Evolutionary conservation across 1,140 invertebrate species (phyloP).

Genomic region (Diploscapter pachys): DNA sequence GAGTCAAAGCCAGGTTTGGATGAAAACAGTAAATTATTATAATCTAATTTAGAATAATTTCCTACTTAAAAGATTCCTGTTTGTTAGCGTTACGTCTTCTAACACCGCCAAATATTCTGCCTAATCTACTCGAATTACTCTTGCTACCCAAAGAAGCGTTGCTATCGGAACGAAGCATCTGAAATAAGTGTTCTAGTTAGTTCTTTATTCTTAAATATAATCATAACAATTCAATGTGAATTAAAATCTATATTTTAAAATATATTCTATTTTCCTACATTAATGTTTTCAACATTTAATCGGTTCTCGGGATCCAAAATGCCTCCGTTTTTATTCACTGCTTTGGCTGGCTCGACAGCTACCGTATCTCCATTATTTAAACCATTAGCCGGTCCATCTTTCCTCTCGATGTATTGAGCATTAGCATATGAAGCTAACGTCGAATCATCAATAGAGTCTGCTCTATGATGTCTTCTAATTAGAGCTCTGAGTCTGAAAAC

Average conservation of each 20-base stretch:
- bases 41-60: no score
- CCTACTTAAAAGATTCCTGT: no score
- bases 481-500: slow-evolving; percentile 44
- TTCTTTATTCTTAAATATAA: slow-evolving; percentile 5
- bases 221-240: not conserved
- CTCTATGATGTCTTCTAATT: slow-evolving; percentile 36
- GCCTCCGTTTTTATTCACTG: slow-evolving; percentile 24
- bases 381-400: slow-evolving; percentile 5
- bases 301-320: slow-evolving; percentile 35
- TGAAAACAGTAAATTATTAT: no score
- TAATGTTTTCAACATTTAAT: slow-evolving; percentile 32
- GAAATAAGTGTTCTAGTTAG: slow-evolving; percentile 11
- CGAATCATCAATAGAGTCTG: no score
- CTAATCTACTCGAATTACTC: slow-evolving; percentile 23
- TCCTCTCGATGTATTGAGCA: not conserved
- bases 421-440: no score
- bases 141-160: slow-evolving; percentile 18
- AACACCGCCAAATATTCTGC: slow-evolving; percentile 6
- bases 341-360: slow-evolving; percentile 31
- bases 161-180: slow-evolving; percentile 30
- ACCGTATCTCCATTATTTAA: slow-evolving; percentile 21
- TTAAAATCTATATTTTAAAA: not conserved
- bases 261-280: slow-evolving; percentile 5
- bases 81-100: no score
- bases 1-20: no score